Evolutionary conservation across 2,888 invertebrate genomes (phyloP).

Genomic region (Monochamus alternatus): DNA sequence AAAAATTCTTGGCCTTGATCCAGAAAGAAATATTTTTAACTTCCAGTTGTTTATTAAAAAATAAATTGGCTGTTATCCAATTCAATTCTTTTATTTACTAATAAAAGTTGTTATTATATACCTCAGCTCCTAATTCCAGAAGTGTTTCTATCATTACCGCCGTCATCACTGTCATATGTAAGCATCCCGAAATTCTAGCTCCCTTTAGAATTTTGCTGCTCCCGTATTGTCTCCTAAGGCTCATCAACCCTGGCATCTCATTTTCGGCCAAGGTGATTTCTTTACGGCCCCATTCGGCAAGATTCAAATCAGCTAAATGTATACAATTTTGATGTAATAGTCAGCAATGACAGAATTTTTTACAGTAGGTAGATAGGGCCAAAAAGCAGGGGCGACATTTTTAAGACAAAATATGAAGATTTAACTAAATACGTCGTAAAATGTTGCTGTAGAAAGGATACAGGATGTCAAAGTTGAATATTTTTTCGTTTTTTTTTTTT

Average conservation of each 20-base stretch:
- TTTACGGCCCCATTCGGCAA: conserved; percentile 97
- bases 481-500: too few species aligned
- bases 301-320: conserved; percentile 86
- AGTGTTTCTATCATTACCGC: conserved; percentile 99
- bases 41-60: not conserved
- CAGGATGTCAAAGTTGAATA: too few species aligned
- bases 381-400: too few species aligned
- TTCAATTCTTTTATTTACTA: not conserved
- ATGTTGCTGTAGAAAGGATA: too few species aligned
- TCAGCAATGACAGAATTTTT: too few species aligned
- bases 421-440: too few species aligned
- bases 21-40: not conserved
- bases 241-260: conserved; percentile 99
- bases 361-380: too few species aligned
- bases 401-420: too few species aligned
- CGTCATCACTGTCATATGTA: conserved; percentile 99
- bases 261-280: conserved; percentile 97
- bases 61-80: not conserved
- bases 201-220: conserved; percentile 91
- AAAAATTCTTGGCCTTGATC: not conserved
- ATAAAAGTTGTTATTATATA: conserved; percentile 69
- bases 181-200: conserved; percentile 96
- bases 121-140: conserved; percentile 95
- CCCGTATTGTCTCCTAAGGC: conserved; percentile 92
- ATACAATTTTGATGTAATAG: too few species aligned